Percentiles rank a stretch among this genome's conserved stretches.
These are phyloP conservation scores for Nerophis lumbriciformis DNA, from an alignment of 2,113 vertebrate genomes.

Conservation along the genomic window DNA sequence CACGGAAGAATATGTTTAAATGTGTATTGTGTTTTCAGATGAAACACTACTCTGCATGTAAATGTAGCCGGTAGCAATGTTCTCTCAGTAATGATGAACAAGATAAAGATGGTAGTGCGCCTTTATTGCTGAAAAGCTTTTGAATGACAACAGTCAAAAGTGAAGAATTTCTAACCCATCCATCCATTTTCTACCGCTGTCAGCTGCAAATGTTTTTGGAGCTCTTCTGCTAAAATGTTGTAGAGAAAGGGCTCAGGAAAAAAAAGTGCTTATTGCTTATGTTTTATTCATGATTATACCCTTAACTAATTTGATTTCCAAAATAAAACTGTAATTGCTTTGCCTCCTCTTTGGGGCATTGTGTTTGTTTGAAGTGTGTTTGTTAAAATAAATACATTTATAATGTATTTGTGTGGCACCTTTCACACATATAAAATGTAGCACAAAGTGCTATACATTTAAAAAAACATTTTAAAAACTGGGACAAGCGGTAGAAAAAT, in stretches of 20 bases:
- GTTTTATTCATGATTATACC: constrained; percentile 8
- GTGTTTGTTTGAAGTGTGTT: too few relatives aligned
- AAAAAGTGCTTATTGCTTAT: constrained; percentile 9
- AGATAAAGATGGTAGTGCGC: not conserved
- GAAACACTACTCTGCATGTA: not conserved
- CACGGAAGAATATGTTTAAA: not conserved
- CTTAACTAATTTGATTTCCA: constrained; percentile 4
- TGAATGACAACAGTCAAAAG: too few relatives aligned
- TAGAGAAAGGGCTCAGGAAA: constrained; percentile 4
- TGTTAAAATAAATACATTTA: too few relatives aligned
- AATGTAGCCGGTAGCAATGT: not conserved
- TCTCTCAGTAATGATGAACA: not conserved
- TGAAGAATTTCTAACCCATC: too few relatives aligned
- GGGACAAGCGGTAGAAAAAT: too few relatives aligned
- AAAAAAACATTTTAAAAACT: too few relatives aligned
- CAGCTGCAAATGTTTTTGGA: constrained; percentile 19
- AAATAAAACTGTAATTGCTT: not conserved
- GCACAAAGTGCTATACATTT: too few relatives aligned
- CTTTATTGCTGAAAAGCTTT: not conserved
- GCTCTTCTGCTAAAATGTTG: constrained; percentile 12
- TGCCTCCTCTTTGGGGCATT: not conserved
- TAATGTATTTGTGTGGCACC: too few relatives aligned
- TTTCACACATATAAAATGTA: too few relatives aligned
- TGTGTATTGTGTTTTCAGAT: not conserved
- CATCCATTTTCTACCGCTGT: not conserved